phyloP scores from a whole-genome alignment of 2,888 invertebrate species.

The Petrolisthes manimaculis region DNA sequence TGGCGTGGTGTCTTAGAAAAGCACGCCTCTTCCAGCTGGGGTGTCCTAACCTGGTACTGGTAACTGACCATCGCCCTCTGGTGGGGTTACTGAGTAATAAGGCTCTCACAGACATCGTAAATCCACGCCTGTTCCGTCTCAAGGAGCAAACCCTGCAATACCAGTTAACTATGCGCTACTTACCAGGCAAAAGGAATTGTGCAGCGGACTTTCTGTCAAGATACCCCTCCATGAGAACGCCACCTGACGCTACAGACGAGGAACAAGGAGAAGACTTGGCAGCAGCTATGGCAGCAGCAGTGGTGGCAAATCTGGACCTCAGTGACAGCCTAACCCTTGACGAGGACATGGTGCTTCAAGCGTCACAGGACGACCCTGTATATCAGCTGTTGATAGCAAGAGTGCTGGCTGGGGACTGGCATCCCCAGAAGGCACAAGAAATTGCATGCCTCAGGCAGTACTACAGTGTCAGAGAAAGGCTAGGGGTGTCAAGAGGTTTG shows the following conservation, averaged over 20 bases:
- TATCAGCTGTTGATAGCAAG: background rate
- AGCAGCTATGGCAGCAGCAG: background rate
- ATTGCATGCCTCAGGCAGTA: background rate
- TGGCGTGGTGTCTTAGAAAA: conserved; percentile 27
- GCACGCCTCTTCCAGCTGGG: conserved; percentile 12
- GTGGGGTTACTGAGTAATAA: background rate
- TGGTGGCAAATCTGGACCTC: conserved; percentile 17
- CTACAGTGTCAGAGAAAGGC: background rate
- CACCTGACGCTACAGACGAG: background rate
- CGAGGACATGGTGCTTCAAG: conserved; percentile 12
- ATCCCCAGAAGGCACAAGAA: background rate
- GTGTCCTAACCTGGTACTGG: conserved; percentile 11
- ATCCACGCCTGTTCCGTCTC: conserved; percentile 21
- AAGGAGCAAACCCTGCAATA: conserved; percentile 23
- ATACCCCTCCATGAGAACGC: conserved; percentile 2
- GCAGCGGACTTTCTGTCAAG: conserved; percentile 24
- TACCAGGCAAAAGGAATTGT: conserved; percentile 15
- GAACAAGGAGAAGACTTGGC: background rate
- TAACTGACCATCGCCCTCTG: conserved; percentile 13
- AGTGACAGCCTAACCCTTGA: conserved; percentile 7
- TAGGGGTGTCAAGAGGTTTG: conserved; percentile 1
- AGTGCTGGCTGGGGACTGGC: conserved; percentile 3
- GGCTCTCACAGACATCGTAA: conserved; percentile 4
- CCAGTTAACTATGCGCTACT: conserved; percentile 32
- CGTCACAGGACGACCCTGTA: conserved; percentile 1